These are phyloP conservation scores for Mythimna albipuncta DNA, from an alignment of 2,888 invertebrate genomes.

Conservation along the genomic window DNA sequence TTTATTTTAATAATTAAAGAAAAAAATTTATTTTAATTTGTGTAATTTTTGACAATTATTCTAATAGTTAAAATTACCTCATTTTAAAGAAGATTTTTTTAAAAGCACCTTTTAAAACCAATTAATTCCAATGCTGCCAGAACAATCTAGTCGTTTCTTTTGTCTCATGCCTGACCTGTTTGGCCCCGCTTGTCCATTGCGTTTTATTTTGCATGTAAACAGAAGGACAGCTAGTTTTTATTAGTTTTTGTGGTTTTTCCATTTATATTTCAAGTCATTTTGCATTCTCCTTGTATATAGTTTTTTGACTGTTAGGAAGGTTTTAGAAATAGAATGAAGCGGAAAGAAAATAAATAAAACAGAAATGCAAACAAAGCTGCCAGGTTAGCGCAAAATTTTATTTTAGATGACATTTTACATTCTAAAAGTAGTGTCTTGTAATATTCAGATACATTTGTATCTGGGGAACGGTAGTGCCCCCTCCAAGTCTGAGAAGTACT, in stretches of 20 bases:
- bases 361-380: neutral
- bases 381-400: neutral
- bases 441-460: too few species aligned
- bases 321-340: neutral
- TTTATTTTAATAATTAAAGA: too few species aligned
- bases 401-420: neutral
- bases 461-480: too few species aligned
- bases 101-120: neutral
- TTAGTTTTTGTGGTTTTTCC: neutral
- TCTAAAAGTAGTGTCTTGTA: neutral
- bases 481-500: too few species aligned
- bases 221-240: neutral
- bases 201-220: conserved; percentile 29
- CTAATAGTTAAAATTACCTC: too few species aligned
- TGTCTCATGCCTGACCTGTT: conserved; percentile 13
- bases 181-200: conserved; percentile 3
- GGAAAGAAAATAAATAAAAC: neutral
- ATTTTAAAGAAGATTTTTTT: too few species aligned
- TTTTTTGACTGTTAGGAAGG: neutral
- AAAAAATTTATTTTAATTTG: too few species aligned
- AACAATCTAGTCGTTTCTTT: conserved; percentile 1
- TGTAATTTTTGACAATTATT: too few species aligned
- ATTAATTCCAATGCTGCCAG: neutral
- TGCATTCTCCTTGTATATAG: neutral
- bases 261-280: conserved; percentile 3